Base-by-base conservation (phyloP, 2,888 invertebrate species). In the Marronus borbonicus region DNA sequence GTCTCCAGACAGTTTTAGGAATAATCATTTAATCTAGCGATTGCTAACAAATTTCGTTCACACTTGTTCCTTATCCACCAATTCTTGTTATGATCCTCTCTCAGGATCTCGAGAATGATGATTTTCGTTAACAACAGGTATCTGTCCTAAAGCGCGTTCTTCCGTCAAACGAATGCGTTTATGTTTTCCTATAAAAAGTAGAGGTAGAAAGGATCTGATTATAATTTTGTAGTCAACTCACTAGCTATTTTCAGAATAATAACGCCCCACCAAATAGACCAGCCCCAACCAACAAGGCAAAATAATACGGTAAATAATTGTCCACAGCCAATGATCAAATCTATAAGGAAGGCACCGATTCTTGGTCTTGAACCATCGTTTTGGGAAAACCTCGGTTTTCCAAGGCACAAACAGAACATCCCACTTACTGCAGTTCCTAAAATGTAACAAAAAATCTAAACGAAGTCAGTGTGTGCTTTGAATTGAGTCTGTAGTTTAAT, bases 241-340 rank as follows among this genome's bases (percentile, higher is more conserved):
- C 98, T 94, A 80, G 98, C 94, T 84, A 96, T 92, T 86, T 93
- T 94, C 80, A 98, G 89, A 94, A 98, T 95, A 85, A 97, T 95
- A 82, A 97, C 94, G 2, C 98, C 98, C 98, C 98, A 98, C 93
- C 97, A 97, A 81, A 98, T 94, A 80, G 97, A 97, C 98, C 98
- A 98, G 83, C 98, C 98, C 98, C 98, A 98, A 20, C 98, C 96
- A 58, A 97, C 97, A 75, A 97, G 92, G 85, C 98, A 95, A 90
- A 98, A 98, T 76, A 98, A 92, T 75, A 98, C 95, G 31, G 98
- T 98, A 90, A 98, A 97, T 84, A 97, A 90, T 89, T 98, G 98
- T 20, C 96, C 93, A 77, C 94, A 90, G 0, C 97, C 98, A 78
- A 98, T 96, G 82, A 97, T 89, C 50, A 94, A 89, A 89, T 98